Percentiles rank a stretch among this genome's conserved stretches.
These are phyloP conservation scores for Pristionchus maxplancki DNA, from an alignment of 2,888 invertebrate species.

Conservation along the genomic window DNA sequence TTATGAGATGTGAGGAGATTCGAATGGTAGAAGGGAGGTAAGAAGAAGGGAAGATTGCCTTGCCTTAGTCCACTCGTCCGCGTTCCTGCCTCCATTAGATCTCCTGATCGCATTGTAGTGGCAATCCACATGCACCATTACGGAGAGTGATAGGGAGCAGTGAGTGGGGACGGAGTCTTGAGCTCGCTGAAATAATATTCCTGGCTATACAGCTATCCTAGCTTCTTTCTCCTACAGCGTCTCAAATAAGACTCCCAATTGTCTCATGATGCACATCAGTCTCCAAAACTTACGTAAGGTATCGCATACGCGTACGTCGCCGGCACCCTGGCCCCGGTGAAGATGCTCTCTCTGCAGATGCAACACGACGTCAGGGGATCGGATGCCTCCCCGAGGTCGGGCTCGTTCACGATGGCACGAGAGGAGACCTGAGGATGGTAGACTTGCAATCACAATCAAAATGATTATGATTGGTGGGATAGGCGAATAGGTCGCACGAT, in stretches of 20 bases:
- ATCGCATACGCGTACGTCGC: slow-evolving; percentile 52
- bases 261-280: too few relatives aligned
- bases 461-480: too few relatives aligned
- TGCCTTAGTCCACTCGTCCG: slow-evolving; percentile 65
- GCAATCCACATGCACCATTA: slow-evolving; percentile 97
- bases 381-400: slow-evolving; percentile 58
- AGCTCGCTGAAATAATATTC: background rate
- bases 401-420: slow-evolving; percentile 62
- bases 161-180: slow-evolving; percentile 1
- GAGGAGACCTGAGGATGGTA: slow-evolving; percentile 55
- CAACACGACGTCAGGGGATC: slow-evolving; percentile 61
- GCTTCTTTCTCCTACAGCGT: too few relatives aligned
- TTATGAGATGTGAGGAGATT: too few relatives aligned
- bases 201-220: too few relatives aligned
- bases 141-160: slow-evolving; percentile 92
- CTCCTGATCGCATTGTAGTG: slow-evolving; percentile 91
- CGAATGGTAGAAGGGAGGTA: too few relatives aligned
- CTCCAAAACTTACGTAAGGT: background rate
- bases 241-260: too few relatives aligned
- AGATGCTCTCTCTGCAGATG: slow-evolving; percentile 62
- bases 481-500: too few relatives aligned
- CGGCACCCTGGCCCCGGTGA: slow-evolving; percentile 54
- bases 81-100: slow-evolving; percentile 56
- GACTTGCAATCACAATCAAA: background rate
- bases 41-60: background rate